Evolutionary conservation across 2,113 vertebrate genomes (phyloP), one percentile per base, ranked within the genome.

Genomic region (Myotis lucifugus): DNA sequence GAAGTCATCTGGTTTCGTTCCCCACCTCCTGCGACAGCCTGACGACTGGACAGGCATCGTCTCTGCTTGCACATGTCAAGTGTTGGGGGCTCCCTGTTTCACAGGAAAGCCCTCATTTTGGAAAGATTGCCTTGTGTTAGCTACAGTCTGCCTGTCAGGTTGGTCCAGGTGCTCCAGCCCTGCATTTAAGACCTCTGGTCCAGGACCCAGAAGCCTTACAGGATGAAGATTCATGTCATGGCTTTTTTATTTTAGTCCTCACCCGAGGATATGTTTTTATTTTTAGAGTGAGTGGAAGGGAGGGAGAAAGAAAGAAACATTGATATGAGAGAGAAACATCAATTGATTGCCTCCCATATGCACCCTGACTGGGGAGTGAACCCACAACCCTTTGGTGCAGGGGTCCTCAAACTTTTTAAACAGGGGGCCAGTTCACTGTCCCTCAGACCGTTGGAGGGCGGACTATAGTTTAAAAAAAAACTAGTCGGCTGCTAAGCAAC

Each of bases 41-140:
- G 67, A 21, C 4, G 46, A 15, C 29, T 13, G 1, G 15, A 37
- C 1, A 34, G 48, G 66, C 2, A 0, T 25, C 2, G 8, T 5
- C 50, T 67, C 69, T 32, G 70, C 46, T 64, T 34, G 40, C 76
- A 10, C 8, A 25, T 4, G 14, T 34, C 50, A 23, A 56, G 50
- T 6, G 23, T 19, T 12, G 46, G 4, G 21, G 66, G n/a, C 29
- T n/a, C 59, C 15, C 34, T 54, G 17, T 7, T 48, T 83, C 69
- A 48, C 6, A 11, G 50, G 66, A 46, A 46, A 59, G 21, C 3
- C 29, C 46, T 37, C 34, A 19, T 9, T 61, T 61, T 15, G 32
- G 73, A 50, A 81, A 69, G 42, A n/a, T 42, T 34, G 66, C n/a
- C 8, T n/a, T n/a, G 0, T 3, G 32, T n/a, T 64, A 61, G 56